phyloP scores from a whole-genome alignment of 2,888 invertebrate genomes.

The Mythimna lalbum region DNA sequence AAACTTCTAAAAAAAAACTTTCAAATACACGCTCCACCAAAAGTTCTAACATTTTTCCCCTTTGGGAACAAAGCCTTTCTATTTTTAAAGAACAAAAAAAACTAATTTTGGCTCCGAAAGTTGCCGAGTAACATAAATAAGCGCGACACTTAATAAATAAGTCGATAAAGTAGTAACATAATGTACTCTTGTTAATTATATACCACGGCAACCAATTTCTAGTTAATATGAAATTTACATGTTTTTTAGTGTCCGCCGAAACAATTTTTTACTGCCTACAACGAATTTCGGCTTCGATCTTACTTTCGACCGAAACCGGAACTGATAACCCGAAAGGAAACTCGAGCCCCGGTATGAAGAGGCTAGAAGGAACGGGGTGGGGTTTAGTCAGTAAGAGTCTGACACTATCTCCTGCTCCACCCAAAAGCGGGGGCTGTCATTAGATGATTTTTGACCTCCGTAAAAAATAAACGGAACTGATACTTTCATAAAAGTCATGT shows the following conservation, averaged over 20 bases:
- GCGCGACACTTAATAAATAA: conserved; percentile 67
- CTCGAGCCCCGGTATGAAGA: too few species aligned
- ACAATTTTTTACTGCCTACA: too few species aligned
- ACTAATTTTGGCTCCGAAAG: conserved; percentile 8
- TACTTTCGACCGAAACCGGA: too few species aligned
- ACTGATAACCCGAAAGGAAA: too few species aligned
- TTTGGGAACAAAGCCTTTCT: conserved; percentile 12
- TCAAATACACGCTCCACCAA: conserved; percentile 2
- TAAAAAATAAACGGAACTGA: too few species aligned
- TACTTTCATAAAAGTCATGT: too few species aligned
- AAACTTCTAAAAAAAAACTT: conserved; percentile 7
- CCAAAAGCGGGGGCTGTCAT: too few species aligned
- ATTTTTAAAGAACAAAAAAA: conserved; percentile 17
- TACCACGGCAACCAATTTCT: conserved; percentile 63
- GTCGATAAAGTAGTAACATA: conserved; percentile 61
- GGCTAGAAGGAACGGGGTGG: too few species aligned
- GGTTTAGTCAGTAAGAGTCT: too few species aligned
- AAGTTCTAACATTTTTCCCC: conserved; percentile 14
- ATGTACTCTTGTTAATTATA: conserved; percentile 70
- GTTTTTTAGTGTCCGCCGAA: conserved; percentile 35
- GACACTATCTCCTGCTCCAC: too few species aligned
- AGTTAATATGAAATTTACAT: conserved; percentile 73
- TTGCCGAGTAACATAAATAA: conserved; percentile 62
- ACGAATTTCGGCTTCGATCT: too few species aligned
- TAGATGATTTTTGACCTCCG: too few species aligned